These are phyloP conservation scores for Teleogryllus occipitalis DNA, from an alignment of 1,140 invertebrate species.

Conservation along the genomic window DNA sequence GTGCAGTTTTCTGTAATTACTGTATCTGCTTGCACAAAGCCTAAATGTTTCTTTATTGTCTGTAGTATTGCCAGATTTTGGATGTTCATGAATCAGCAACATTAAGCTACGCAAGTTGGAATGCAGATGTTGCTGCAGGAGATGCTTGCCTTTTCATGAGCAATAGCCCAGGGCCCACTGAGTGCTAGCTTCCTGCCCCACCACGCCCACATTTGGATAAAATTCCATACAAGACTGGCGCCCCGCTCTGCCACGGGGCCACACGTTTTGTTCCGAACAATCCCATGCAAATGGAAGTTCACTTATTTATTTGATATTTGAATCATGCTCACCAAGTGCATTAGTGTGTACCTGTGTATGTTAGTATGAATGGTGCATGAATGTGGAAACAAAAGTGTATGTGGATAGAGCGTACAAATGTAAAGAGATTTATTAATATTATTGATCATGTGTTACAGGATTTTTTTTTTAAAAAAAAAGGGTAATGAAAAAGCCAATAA, in stretches of 20 bases:
- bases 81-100: too few species aligned
- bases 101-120: too few species aligned
- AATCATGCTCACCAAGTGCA: slow-evolving; percentile 1
- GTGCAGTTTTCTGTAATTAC: too few species aligned
- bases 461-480: slow-evolving; percentile 2
- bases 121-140: too few species aligned
- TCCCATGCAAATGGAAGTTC: neutral
- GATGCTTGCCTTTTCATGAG: too few species aligned
- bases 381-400: neutral
- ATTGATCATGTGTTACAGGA: slow-evolving; percentile 24
- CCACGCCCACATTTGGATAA: neutral
- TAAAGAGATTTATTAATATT: slow-evolving; percentile 20
- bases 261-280: neutral
- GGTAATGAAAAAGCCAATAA: neutral
- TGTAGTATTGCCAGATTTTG: too few species aligned
- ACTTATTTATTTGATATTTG: slow-evolving; percentile 6
- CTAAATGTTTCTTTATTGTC: too few species aligned
- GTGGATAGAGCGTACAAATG: slow-evolving; percentile 19
- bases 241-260: neutral
- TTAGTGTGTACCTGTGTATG: slow-evolving; percentile 4
- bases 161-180: too few species aligned
- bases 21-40: too few species aligned
- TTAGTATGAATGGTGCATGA: neutral
- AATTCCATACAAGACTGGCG: slow-evolving; percentile 3
- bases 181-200: neutral